Evolutionary conservation across 2,113 vertebrate genomes (phyloP).

Genomic region (Typhlomys cinereus): DNA sequence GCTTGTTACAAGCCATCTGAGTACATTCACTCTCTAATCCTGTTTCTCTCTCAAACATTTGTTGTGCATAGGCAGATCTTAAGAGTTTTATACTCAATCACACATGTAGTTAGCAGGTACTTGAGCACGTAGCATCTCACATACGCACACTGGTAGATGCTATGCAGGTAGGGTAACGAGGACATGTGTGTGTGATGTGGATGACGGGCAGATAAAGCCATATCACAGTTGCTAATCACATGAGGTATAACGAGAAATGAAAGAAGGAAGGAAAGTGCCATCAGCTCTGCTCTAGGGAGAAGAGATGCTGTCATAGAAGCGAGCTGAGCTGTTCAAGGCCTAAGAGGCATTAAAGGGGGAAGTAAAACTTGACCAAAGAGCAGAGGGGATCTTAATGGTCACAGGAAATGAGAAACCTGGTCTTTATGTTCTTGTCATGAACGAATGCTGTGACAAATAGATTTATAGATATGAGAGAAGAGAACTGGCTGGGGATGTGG

Average conservation of each 20-base stretch:
- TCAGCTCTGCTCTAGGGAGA: background rate
- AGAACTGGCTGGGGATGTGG: background rate
- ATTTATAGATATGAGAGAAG: slow-evolving; percentile 9
- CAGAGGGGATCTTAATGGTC: background rate
- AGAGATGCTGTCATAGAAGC: background rate
- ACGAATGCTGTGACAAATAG: slow-evolving; percentile 1
- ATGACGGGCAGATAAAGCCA: too few relatives aligned
- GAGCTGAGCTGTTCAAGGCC: background rate
- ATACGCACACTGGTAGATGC: background rate
- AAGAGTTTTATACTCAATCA: background rate
- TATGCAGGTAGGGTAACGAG: background rate
- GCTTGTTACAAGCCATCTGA: background rate
- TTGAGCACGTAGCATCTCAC: too few relatives aligned
- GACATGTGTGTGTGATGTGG: too few relatives aligned
- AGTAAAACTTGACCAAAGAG: background rate
- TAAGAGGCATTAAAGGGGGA: background rate
- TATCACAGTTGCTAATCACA: too few relatives aligned
- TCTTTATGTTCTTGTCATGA: background rate
- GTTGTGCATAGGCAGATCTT: background rate
- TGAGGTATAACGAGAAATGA: background rate
- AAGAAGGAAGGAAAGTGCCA: background rate
- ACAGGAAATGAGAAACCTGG: slow-evolving; percentile 10
- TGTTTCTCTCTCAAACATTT: background rate
- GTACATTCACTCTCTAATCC: background rate
- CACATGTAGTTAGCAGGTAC: background rate